phyloP scores from a whole-genome alignment of 1,140 invertebrate species.

The Doryteuthis pealeii region DNA sequence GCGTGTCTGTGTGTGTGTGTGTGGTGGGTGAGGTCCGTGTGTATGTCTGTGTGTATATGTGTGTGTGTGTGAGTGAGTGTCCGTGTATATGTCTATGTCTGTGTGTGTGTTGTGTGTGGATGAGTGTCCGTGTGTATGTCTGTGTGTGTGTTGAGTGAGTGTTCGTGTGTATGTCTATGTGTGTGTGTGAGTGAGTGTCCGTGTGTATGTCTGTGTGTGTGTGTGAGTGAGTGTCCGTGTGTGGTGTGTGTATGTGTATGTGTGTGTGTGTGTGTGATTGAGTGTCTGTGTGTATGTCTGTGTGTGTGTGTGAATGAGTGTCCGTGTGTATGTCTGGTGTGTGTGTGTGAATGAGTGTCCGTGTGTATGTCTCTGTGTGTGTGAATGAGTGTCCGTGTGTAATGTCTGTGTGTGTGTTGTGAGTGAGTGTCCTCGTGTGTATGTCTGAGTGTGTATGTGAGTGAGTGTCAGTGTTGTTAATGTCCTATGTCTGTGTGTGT shows the following conservation, averaged over 20 bases:
- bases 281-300: background rate
- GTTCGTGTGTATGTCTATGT: constrained; percentile 13
- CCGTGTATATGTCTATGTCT: constrained; percentile 26
- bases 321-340: constrained; percentile 25
- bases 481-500: constrained; percentile 27
- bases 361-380: constrained; percentile 25
- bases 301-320: constrained; percentile 23
- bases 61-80: constrained; percentile 24
- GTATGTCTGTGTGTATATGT: constrained; percentile 11
- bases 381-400: constrained; percentile 22
- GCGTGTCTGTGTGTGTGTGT: no score
- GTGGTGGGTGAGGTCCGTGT: constrained; percentile 15
- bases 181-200: constrained; percentile 16
- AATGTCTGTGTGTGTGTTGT: constrained; percentile 22
- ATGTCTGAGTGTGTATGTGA: constrained; percentile 21
- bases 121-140: constrained; percentile 20
- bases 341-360: constrained; percentile 24
- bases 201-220: constrained; percentile 9
- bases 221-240: constrained; percentile 25
- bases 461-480: constrained; percentile 23
- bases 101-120: constrained; percentile 19
- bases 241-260: constrained; percentile 13
- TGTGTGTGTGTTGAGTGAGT: constrained; percentile 11
- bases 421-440: constrained; percentile 18
- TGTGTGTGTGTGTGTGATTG: constrained; percentile 21